Base-by-base conservation (phyloP, 2,113 vertebrate genomes). In the Elaphurus davidianus region DNA sequence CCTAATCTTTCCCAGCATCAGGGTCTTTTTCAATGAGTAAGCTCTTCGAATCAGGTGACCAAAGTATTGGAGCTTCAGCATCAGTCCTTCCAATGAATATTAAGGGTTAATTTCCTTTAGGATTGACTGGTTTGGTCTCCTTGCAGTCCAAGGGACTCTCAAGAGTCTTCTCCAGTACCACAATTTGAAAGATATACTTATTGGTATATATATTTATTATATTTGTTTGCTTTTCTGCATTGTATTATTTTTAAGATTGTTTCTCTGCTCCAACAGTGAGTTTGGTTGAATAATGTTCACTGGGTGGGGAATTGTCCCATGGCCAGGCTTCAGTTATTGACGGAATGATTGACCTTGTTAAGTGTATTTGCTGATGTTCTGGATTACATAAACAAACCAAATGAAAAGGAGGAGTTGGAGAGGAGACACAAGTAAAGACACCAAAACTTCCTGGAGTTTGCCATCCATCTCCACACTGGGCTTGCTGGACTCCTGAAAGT, bases 281-380 rank as follows among this genome's bases (percentile, higher is more conserved):
- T 84, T 98, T 55, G 15, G 28, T 10, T 87, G 62, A 94, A 50
- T 94, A 57, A 87, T 90, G 50, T 71, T 93, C 12, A 2, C 40
- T 90, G 84, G 27, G 40, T 76, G 21, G 33, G 12, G 13, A 50
- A n/a, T 25, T 74, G 85, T 59, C 52, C 52, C 36, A 45, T 12
- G 5, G 43, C 30, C 36, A 71, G 71, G 33, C 28, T 47, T 94
- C 9, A 7, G 52, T 67, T 64, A 88, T 45, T 47, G 54, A 86
- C 30, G 71, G 45, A 83, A 74, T 74, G 83, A 36, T 8, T n/a
- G 57, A 52, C 62, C 74, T 87, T 54, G 30, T 90, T 47, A 62
- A 74, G 57, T 84, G 52, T 50, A 74, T 92, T 86, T 97, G 67
- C 47, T 81, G 87, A 86, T 97, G 83, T 85, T 93, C 59, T 57